Conservation (phyloP, 2,888 invertebrate species). For the Scaptomyza parva region DNA sequence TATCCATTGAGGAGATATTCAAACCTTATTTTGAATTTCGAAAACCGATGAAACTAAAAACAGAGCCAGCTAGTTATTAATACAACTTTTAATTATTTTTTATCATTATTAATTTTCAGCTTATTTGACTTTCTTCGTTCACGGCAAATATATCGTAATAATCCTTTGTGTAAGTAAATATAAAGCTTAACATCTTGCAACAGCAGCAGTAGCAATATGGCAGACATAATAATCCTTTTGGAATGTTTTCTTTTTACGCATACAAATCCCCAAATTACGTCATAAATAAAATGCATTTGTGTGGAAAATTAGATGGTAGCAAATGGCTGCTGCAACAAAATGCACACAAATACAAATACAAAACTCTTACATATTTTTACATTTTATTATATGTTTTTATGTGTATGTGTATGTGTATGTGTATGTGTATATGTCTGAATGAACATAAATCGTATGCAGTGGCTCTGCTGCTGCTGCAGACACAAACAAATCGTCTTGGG, state of each 20-base stretch:
- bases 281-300: conserved; percentile 76
- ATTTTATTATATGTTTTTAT: conserved; percentile 34
- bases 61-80: background rate
- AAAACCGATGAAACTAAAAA: background rate
- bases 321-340: conserved; percentile 27
- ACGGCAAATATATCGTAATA: conserved; percentile 1
- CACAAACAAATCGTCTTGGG: conserved; percentile 66
- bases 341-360: conserved; percentile 29
- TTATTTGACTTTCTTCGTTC: background rate
- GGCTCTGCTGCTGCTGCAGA: conserved; percentile 50
- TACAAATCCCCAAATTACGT: conserved; percentile 55
- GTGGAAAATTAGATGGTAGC: conserved; percentile 70
- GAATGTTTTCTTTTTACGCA: conserved; percentile 27
- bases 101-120: conserved; percentile 8
- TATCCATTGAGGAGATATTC: background rate
- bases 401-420: background rate
- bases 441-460: conserved; percentile 63
- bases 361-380: conserved; percentile 50
- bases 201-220: conserved; percentile 32
- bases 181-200: conserved; percentile 9
- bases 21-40: background rate
- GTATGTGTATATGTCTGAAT: background rate
- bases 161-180: conserved; percentile 15
- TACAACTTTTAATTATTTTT: too few species aligned
- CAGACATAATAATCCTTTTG: conserved; percentile 4